phyloP scores from a whole-genome alignment of 2,113 vertebrate genomes.

The Phyllostomus discolor region DNA sequence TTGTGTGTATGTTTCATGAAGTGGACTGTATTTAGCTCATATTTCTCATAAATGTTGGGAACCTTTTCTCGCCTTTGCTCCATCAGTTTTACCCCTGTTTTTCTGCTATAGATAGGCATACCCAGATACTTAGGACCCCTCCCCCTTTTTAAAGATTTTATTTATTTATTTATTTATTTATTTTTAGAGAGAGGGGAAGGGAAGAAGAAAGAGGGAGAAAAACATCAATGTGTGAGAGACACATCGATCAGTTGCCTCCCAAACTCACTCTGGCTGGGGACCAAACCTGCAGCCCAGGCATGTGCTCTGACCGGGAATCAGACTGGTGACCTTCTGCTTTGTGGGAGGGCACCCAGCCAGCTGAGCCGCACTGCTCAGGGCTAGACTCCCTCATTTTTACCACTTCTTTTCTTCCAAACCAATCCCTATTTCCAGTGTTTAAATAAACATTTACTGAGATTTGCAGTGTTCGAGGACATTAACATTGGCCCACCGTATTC shows the following conservation, averaged over 20 bases:
- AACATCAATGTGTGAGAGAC: no score
- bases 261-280: no score
- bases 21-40: not conserved
- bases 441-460: not conserved
- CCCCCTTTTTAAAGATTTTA: not conserved
- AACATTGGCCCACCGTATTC: not conserved
- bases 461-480: not conserved
- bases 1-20: constrained; percentile 3
- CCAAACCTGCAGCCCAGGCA: no score
- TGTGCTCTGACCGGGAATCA: no score
- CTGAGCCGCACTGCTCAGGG: no score
- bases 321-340: no score
- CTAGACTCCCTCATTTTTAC: not conserved
- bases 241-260: no score
- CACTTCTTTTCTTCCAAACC: not conserved
- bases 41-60: not conserved
- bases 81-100: not conserved
- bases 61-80: not conserved
- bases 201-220: no score
- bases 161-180: no score
- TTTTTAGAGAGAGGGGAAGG: no score
- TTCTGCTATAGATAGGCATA: not conserved
- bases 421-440: not conserved
- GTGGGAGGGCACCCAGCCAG: no score
- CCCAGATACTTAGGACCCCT: not conserved